Conservation (phyloP, 2,113 vertebrate species). For the Microcebus lehilahytsara region DNA sequence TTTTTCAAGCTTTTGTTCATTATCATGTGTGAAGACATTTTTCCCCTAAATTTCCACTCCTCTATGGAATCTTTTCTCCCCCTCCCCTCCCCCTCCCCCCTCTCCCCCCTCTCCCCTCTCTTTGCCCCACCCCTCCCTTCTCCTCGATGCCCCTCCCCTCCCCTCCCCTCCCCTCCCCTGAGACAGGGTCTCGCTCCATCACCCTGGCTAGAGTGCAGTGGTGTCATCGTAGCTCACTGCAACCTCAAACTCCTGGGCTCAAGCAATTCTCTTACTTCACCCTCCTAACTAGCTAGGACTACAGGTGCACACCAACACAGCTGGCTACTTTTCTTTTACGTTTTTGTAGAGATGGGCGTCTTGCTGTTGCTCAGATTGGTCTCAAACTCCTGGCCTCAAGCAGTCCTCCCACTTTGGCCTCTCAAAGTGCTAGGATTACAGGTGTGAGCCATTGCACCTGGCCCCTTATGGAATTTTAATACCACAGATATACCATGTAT, state of each 20-base stretch:
- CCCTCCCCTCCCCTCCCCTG: too few species aligned
- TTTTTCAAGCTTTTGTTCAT: slow-evolving; percentile 36
- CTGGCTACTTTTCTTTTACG: too few species aligned
- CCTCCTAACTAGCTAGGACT: neutral
- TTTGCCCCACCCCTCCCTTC: too few species aligned
- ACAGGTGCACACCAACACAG: neutral
- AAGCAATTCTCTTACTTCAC: neutral
- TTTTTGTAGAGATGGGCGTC: too few species aligned
- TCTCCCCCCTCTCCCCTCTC: too few species aligned
- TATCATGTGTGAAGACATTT: neutral
- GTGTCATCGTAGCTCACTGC: neutral
- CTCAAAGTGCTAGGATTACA: neutral
- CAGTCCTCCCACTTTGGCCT: neutral
- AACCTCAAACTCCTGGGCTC: neutral
- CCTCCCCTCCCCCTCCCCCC: too few species aligned
- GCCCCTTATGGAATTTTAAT: neutral
- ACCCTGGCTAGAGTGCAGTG: neutral
- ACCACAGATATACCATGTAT: neutral
- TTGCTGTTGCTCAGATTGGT: neutral
- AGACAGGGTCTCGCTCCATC: neutral
- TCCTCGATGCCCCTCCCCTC: too few species aligned
- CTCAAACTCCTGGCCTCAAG: neutral
- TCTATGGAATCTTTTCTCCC: neutral
- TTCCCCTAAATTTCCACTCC: neutral
- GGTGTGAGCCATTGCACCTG: neutral